phyloP scores from a whole-genome alignment of 2,113 vertebrate genomes.

The Sardina pilchardus region DNA sequence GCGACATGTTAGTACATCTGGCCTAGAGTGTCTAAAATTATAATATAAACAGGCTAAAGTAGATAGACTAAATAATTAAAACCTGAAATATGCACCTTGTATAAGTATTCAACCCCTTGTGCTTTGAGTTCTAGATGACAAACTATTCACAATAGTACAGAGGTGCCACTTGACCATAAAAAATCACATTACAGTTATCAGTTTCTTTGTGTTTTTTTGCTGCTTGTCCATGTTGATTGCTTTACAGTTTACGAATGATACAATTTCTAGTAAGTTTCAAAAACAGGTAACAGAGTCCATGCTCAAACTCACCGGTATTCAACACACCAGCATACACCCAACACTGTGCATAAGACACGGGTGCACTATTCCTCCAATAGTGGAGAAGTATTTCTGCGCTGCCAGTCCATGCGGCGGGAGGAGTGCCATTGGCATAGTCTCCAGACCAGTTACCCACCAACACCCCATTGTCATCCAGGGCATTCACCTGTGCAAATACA shows the following conservation, averaged over 20 bases:
- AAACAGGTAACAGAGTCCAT: background rate
- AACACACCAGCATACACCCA: slow-evolving; percentile 95
- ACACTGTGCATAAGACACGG: slow-evolving; percentile 86
- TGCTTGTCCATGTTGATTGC: background rate
- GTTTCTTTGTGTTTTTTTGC: too few species aligned
- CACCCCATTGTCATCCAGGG: slow-evolving; percentile 84
- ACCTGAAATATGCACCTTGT: too few species aligned
- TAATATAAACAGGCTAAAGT: too few species aligned
- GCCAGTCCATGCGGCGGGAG: slow-evolving; percentile 88
- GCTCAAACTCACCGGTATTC: slow-evolving; percentile 84
- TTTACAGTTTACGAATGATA: background rate
- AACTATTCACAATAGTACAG: too few species aligned
- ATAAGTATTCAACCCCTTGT: too few species aligned
- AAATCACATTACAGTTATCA: too few species aligned
- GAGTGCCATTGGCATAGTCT: slow-evolving; percentile 66
- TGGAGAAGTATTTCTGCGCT: slow-evolving; percentile 81
- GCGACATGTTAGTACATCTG: too few species aligned
- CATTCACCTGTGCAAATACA: slow-evolving; percentile 80
- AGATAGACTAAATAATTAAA: too few species aligned
- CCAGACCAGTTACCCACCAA: slow-evolving; percentile 86
- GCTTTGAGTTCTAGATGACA: too few species aligned
- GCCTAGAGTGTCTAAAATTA: too few species aligned
- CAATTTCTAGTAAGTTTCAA: background rate
- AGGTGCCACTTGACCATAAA: too few species aligned
- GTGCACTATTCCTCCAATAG: slow-evolving; percentile 71